Evolutionary conservation across 1,140 invertebrate genomes (phyloP), one percentile per base, ranked within the genome.

Genomic region (Leguminivora glycinivorella): DNA sequence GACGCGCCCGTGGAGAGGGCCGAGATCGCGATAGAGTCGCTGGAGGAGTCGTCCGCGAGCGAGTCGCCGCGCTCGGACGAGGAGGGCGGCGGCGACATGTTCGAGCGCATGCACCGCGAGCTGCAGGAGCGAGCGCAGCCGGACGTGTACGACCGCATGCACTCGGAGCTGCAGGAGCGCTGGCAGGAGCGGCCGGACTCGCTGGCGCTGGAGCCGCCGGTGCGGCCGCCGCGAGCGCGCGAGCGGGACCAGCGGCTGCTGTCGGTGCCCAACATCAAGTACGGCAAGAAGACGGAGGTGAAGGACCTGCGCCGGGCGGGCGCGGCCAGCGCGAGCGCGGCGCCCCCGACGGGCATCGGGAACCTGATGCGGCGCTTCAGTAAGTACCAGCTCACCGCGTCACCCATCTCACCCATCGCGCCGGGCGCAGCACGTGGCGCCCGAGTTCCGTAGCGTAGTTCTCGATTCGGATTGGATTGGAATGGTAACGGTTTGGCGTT

Each of bases 341-440:
- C 76, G 68, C 88, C 77, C 40, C 91, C 93, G 26, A 93, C 94
- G 66, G 95, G 95, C 89, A 93, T 94, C 74, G 94, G 95, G 80
- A 95, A 94, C 93, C 92, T 96, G 78, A 95, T 96, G 92, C 94
- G 95, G 87, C 94, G 95, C 93, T 96, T 96, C 94, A 96, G 96
- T 97, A 96, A 97, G 96, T 97, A 93, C 93, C 67, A 22, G 66
- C 66, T 66, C 75, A 71, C 69, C 72, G 72, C 83, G 79, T 75
- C 70, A 9, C 12, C 71, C 80, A 75, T 70, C 67, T 66, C 83
- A 70, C 77, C 72, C 76, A 73, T 77, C 67, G 70, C 69, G 80
- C 80, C 79, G 79, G 77, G 79, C 80, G 63, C 81, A 83, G 81
- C 69, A 76, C 74, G 71, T 47, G 63, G 70, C 38, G 68, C 47